Base-by-base conservation (phyloP, 2,797 vertebrate species). In the Orientallactaga sibirica region DNA sequence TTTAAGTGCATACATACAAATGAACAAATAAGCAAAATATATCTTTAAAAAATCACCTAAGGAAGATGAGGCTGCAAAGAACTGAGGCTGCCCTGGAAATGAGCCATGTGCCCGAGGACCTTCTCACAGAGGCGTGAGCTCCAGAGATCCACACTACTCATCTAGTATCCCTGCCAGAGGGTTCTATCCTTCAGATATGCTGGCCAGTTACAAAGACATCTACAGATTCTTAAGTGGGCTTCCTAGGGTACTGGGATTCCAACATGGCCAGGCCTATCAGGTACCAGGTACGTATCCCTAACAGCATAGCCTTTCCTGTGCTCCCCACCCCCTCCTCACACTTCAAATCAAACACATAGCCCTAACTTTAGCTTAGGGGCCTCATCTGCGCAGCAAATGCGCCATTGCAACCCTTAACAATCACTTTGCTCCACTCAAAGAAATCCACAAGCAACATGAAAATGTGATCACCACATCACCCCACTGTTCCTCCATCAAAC, bases 361-460 rank as follows among this genome's bases (percentile, higher is more conserved):
- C 19, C 84, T 95, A 67, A 85, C 75, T 91, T 75, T 77, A 90
- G 94, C 70, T 20, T 67, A 33, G 25, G 25, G 75, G 75, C 37
- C 68, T 75, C 27, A 64, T 62, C 86, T 77, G 77, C 4, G 58
- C 70, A 80, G 77, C 20, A 7, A 70, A 43, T 2, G 33, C 52
- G 66, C 43, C 70, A 37, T 5, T 37, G 55, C 67, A 71, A 41
- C 27, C 68, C 87, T 29, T 75, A 73, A 68, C 58, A 87, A 86
- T 87, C 67, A 70, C 67, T 74, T 61, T 33, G 3, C 16, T 66
- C n/a, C 43, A 41, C 33, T 73, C 71, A 81, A 81, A 83, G 61
- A 70, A 58, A 48, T 0, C 4, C 5, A 12, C 52, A 43, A 24
- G 41, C 66, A 79, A 43, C 1, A 3, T 37, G 52, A 7, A 82